Evolutionary conservation across 2,113 vertebrate genomes (phyloP).

Genomic region (Indicator maculatus): DNA sequence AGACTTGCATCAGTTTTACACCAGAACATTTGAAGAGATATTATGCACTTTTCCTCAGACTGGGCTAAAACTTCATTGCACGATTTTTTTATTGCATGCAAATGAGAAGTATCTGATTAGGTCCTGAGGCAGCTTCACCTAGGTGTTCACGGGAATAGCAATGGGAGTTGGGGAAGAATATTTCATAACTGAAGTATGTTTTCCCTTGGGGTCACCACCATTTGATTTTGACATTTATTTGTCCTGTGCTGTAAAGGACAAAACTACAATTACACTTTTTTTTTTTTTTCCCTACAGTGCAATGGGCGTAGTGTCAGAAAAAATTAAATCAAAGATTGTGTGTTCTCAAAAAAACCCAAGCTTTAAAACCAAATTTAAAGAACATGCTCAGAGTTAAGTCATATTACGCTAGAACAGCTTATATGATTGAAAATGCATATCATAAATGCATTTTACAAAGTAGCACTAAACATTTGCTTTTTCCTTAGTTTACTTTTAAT

Average conservation of each 20-base stretch:
- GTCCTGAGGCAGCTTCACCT: constrained; percentile 83
- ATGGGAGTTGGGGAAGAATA: constrained; percentile 70
- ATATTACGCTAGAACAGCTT: constrained; percentile 12
- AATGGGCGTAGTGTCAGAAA: constrained; percentile 74
- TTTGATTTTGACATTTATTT: constrained; percentile 90
- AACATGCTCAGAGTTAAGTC: constrained; percentile 40
- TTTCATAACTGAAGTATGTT: constrained; percentile 78
- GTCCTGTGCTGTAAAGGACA: constrained; percentile 83
- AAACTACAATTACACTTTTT: constrained; percentile 79
- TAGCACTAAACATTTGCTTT: background rate
- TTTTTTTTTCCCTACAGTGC: constrained; percentile 42
- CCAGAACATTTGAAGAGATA: constrained; percentile 54
- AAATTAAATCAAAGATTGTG: constrained; percentile 76
- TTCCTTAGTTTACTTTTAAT: background rate
- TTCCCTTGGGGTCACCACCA: constrained; percentile 77
- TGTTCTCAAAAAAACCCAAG: constrained; percentile 63
- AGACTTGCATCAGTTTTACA: constrained; percentile 23
- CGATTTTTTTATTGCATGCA: constrained; percentile 80
- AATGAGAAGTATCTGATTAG: constrained; percentile 81
- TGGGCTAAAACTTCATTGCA: constrained; percentile 67
- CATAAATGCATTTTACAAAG: constrained; percentile 1
- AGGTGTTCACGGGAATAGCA: constrained; percentile 77
- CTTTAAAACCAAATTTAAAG: constrained; percentile 60
- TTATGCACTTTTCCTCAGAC: constrained; percentile 55
- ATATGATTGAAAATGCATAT: background rate